Conservation (phyloP, 2,113 vertebrate species). For the Cebus imitator region DNA sequence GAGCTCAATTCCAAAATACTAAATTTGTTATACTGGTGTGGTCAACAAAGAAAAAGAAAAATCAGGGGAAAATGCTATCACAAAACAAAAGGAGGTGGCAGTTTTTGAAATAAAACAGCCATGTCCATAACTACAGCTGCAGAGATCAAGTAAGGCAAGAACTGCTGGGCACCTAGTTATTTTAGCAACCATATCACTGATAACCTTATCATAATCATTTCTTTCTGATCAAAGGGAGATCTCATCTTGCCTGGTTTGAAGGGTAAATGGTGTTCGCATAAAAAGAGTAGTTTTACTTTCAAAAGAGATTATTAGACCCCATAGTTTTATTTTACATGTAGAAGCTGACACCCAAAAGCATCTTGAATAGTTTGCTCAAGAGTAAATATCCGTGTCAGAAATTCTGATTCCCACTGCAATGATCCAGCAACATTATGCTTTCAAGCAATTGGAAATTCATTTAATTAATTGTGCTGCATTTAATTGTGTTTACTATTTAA, state of each 20-base stretch:
- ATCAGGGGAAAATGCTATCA: neutral
- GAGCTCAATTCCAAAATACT: neutral
- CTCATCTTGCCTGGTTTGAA: neutral
- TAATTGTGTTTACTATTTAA: neutral
- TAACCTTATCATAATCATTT: neutral
- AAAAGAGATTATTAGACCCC: neutral
- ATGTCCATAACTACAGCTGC: neutral
- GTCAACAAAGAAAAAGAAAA: neutral
- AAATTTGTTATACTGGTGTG: neutral
- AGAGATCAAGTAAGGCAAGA: neutral
- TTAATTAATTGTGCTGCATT: neutral
- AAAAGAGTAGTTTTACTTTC: neutral
- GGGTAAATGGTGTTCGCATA: neutral
- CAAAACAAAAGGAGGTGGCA: neutral
- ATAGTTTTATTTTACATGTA: neutral
- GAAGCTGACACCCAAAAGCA: neutral
- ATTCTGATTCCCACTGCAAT: neutral
- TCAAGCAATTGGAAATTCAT: neutral
- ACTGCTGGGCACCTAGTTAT: rapidly evolving
- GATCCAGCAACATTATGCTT: neutral
- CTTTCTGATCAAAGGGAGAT: neutral
- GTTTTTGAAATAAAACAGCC: neutral
- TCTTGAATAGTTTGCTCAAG: neutral
- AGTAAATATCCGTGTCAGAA: neutral
- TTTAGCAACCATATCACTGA: neutral